These are phyloP conservation scores for Bradysia coprophila DNA, from an alignment of 1,140 invertebrate species.

Conservation along the genomic window DNA sequence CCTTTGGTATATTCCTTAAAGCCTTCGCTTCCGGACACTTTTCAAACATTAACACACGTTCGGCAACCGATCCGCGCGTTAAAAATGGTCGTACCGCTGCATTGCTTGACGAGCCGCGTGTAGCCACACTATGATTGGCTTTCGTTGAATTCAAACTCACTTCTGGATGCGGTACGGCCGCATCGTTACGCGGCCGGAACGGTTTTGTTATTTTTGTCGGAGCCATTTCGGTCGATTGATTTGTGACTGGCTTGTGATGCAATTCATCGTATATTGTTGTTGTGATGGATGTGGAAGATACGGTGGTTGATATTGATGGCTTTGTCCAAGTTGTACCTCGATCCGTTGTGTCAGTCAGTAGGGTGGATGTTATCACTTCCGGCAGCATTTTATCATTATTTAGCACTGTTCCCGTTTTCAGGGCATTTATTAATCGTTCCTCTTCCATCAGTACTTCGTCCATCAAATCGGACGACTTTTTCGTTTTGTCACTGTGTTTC, in stretches of 20 bases:
- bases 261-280: background rate
- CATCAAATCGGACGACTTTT: constrained; percentile 19
- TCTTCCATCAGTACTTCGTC: constrained; percentile 58
- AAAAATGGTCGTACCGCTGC: constrained; percentile 59
- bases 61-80: constrained; percentile 76
- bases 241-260: background rate
- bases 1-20: constrained; percentile 6
- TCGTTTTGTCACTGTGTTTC: constrained; percentile 5
- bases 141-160: constrained; percentile 3
- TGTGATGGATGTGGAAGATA: background rate
- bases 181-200: constrained; percentile 1
- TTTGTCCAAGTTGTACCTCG: background rate
- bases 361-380: constrained; percentile 4
- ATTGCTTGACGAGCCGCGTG: constrained; percentile 4
- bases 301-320: background rate
- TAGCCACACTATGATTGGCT: constrained; percentile 8
- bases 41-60: constrained; percentile 80
- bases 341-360: background rate
- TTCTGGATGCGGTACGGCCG: constrained; percentile 4
- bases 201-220: background rate
- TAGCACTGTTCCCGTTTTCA: constrained; percentile 53
- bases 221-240: background rate
- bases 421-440: constrained; percentile 53
- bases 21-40: constrained; percentile 51
- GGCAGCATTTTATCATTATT: constrained; percentile 26